Base-by-base conservation (phyloP, 2,797 vertebrate species). In the Coregonus suidteri region DNA sequence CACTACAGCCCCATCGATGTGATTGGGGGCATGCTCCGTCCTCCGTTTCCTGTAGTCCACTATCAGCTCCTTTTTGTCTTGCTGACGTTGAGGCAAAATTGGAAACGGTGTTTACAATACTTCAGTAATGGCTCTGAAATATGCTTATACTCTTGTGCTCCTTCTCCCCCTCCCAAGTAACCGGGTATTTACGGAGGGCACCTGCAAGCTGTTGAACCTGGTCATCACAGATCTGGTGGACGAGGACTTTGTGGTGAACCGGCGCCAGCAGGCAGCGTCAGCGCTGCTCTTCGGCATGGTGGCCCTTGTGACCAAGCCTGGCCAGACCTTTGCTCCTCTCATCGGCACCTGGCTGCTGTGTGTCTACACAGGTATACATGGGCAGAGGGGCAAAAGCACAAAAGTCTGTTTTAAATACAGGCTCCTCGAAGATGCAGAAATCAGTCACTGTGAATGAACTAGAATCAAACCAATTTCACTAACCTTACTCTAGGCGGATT, bases 211-310 rank as follows among this genome's bases (percentile, higher is more conserved):
- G 77, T 92, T 99, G 85, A 99, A 97, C 79, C 87, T 99, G 87
- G 98, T 99, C 35, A 93, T 99, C 84, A 97, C 96, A 0, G 98
- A 99, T 81, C 92, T 99, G 87, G 97, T 99, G 86, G 98, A 99
- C 0, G 98, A 99, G 84, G 98, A 99, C 87, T 95, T 98, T 80
- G 97, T 99, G 82, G 84, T 99, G 76, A 97, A 99, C 85, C 94
- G 87, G 1, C 96, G 98, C 75, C 96, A 96, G 78, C 98, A 99
- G 90, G 97, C 98, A 0, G 94, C 98, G 59, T 99, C 98, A 0
- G 98, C 98, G 0, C 95, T 99, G 62, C 95, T 99, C 73, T 99
- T 99, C 3, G 98, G 98, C 66, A 99, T 99, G 98, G 98, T 99
- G 25, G 97, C 97, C 75, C 86, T 99, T 91, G 93, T 99, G 81